Evolutionary conservation across 2,113 vertebrate species (phyloP).

Genomic region (Uria aalge): DNA sequence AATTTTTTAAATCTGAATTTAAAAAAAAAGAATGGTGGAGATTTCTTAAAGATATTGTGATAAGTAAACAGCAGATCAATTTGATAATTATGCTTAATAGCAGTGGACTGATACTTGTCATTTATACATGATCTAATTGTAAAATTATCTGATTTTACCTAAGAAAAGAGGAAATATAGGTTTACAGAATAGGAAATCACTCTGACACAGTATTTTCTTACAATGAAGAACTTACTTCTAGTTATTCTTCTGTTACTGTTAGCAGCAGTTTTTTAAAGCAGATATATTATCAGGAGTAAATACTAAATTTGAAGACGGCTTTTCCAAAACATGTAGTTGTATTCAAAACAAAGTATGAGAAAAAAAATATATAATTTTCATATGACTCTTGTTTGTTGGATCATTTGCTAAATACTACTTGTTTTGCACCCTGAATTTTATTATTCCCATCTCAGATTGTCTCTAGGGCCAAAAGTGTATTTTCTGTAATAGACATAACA

Average conservation of each 20-base stretch:
- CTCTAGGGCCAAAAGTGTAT: not conserved
- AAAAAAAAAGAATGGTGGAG: not conserved
- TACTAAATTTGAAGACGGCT: not conserved
- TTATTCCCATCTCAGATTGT: not conserved
- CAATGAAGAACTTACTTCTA: not conserved
- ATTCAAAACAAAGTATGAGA: not conserved
- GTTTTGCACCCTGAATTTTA: not conserved
- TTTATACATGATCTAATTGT: not conserved
- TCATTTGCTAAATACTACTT: not conserved
- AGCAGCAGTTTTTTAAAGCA: not conserved
- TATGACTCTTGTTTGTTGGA: not conserved
- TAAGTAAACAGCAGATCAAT: not conserved
- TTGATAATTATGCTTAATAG: not conserved
- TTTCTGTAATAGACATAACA: conserved; percentile 1
- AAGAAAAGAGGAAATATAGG: not conserved
- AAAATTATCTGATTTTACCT: not conserved
- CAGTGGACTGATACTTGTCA: not conserved
- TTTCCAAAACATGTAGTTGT: not conserved
- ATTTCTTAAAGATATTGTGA: not conserved
- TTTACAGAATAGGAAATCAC: not conserved
- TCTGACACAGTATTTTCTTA: not conserved
- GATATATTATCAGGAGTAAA: not conserved
- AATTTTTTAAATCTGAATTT: not conserved
- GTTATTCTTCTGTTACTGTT: not conserved
- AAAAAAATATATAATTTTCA: not conserved